Evolutionary conservation across 2,888 invertebrate species (phyloP), one percentile per base, ranked within the genome.

Genomic region (Chrysotoxum bicinctum): DNA sequence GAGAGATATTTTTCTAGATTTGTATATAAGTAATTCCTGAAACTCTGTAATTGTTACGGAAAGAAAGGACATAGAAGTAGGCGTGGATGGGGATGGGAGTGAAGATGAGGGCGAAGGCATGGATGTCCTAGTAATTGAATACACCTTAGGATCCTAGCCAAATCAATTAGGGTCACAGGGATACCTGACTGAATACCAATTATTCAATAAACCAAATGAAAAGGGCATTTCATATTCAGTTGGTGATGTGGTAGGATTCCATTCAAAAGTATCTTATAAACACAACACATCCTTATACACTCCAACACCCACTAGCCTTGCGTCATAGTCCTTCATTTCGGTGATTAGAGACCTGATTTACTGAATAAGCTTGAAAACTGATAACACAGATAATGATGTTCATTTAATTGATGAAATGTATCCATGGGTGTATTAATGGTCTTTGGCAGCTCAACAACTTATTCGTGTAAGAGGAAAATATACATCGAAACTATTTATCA

Each of bases 141-240:
- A 32, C 64, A 45, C 45, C 32, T 32, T 58, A 14, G 37, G 21
- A 35, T n/a, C 12, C 45, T 19, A 10, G 45, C 26, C 45, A 45
- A 64, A 64, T 64, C 64, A 64, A 64, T 64, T 64, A 64, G 19
- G 32, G 45, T 64, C 45, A 64, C 45, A 19, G 3, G 26, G 62
- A 64, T 45, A 64, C 64, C 30, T 45, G 12, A 14, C 45, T 64
- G 64, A 45, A 64, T 64, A 45, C 45, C 45, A 45, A 64, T 30
- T 45, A 64, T 30, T 64, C 64, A 40, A 64, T 45, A 64, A 45
- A 45, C 14, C 26, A 56, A 30, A 26, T 26, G 16, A 9, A 19
- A 62, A 30, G 62, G 62, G 30, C 43, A 43, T 45, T 62, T 8
- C 16, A 26, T 62, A 62, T 62, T 62, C 43, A 26, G 30, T 16